Evolutionary conservation across 2,888 invertebrate species (phyloP).

Genomic region (Phengaris arion): DNA sequence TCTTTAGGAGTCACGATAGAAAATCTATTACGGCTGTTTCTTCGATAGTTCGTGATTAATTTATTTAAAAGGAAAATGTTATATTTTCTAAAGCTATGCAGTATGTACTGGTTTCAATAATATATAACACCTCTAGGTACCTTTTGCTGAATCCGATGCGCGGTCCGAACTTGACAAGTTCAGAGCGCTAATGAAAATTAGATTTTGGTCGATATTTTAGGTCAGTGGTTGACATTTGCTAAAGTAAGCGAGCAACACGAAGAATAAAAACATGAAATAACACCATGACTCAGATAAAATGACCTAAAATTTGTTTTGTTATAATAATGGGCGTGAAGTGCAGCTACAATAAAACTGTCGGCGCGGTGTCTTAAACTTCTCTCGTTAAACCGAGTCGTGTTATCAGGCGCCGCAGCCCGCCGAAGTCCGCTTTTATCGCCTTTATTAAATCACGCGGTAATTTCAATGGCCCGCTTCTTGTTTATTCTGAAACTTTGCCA

Average conservation of each 20-base stretch:
- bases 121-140: too few species aligned
- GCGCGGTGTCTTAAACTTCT: not conserved
- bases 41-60: not conserved
- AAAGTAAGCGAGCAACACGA: too few species aligned
- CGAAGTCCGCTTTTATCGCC: not conserved
- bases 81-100: not conserved
- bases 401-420: not conserved
- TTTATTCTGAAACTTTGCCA: constrained; percentile 15
- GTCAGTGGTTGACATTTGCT: too few species aligned
- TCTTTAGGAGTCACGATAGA: not conserved
- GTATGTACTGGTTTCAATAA: too few species aligned
- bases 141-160: too few species aligned
- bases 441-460: constrained; percentile 22
- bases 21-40: not conserved
- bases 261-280: too few species aligned
- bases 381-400: not conserved
- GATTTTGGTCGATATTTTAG: too few species aligned
- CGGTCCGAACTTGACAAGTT: too few species aligned
- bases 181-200: too few species aligned
- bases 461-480: constrained; percentile 6
- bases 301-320: not conserved
- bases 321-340: not conserved
- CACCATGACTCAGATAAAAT: not conserved
- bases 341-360: not conserved
- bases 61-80: not conserved